phyloP scores from a whole-genome alignment of 2,797 vertebrate species.

The Clarias platycephalus region DNA sequence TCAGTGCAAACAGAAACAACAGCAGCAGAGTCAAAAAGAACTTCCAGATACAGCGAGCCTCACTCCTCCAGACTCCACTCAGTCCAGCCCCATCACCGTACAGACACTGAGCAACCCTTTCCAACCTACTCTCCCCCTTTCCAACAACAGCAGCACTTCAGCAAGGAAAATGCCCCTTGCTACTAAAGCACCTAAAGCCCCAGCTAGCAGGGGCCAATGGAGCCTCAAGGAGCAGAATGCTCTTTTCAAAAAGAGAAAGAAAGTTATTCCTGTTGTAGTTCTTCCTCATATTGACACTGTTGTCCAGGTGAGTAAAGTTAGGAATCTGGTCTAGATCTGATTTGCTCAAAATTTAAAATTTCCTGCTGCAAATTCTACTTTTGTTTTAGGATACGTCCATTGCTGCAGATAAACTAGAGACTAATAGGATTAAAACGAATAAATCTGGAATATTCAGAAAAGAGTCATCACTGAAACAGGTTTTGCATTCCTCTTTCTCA shows the following conservation, averaged over 20 bases:
- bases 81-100: slow-evolving; percentile 60
- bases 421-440: slow-evolving; percentile 40
- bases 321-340: background rate
- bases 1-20: slow-evolving; percentile 68
- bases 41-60: slow-evolving; percentile 54
- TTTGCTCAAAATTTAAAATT: background rate
- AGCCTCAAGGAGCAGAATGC: slow-evolving; percentile 1
- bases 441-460: slow-evolving; percentile 37
- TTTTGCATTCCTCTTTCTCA: background rate
- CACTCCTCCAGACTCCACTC: slow-evolving; percentile 50
- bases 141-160: slow-evolving; percentile 62
- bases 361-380: background rate
- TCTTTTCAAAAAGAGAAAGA: slow-evolving; percentile 66
- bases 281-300: slow-evolving; percentile 30
- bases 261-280: slow-evolving; percentile 58
- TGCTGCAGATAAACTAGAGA: slow-evolving; percentile 45
- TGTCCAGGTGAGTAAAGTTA: slow-evolving; percentile 15
- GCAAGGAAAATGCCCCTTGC: slow-evolving; percentile 54
- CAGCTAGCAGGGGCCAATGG: slow-evolving; percentile 22
- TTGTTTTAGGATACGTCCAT: slow-evolving; percentile 55
- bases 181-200: slow-evolving; percentile 51
- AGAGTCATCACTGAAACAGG: slow-evolving; percentile 39
- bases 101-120: background rate
- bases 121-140: background rate
- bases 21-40: slow-evolving; percentile 58